Base-by-base conservation (phyloP, 2,797 vertebrate genomes). In the Sebastes flavidus region DNA sequence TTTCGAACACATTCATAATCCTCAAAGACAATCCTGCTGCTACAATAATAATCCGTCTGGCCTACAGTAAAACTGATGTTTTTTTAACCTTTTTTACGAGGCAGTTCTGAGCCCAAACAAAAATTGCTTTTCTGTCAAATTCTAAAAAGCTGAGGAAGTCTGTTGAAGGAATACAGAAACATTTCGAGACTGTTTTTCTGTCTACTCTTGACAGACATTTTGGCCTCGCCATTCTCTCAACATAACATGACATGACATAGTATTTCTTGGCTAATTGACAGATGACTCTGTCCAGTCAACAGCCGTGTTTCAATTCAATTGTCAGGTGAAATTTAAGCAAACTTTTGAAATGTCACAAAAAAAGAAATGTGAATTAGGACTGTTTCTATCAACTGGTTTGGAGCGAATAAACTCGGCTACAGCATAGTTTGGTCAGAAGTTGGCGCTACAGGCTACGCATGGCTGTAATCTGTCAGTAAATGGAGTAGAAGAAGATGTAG, bases 21-120 rank as follows among this genome's bases (percentile, higher is more conserved):
- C 54, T 78, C 60, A 59, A 61, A 77, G 69, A 78, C 52, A n/a
- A 52, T 4, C 24, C 25, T 9, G 74, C 54, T 24, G 36, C 63
- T 36, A 11, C 38, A 29, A 24, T 6, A 56, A 27, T 12, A 60
- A 78, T 42, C 24, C 13, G 49, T 18, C 36, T 63, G 70, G 13
- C 1, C 5, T 6, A 30, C 36, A 24, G 29, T 18, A 8, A 77
- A 46, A 52, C n/a, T 2, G 8, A 16, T 3, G 13, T 65, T 8
- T 38, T 61, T 67, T 2, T 1, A 34, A 32, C n/a, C 34, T 34
- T n/a, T 80, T 49, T 74, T 38, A 71, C 65, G 12, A 78, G 27
- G 49, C 36, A 14, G 73, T 12, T 70, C 22, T 36, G 22, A 56
- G 30, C 32, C 6, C 22, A 54, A 61, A 46, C 13, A 25, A 42